Evolutionary conservation across 2,888 invertebrate genomes (phyloP).

Genomic region (Tenthredo livida): DNA sequence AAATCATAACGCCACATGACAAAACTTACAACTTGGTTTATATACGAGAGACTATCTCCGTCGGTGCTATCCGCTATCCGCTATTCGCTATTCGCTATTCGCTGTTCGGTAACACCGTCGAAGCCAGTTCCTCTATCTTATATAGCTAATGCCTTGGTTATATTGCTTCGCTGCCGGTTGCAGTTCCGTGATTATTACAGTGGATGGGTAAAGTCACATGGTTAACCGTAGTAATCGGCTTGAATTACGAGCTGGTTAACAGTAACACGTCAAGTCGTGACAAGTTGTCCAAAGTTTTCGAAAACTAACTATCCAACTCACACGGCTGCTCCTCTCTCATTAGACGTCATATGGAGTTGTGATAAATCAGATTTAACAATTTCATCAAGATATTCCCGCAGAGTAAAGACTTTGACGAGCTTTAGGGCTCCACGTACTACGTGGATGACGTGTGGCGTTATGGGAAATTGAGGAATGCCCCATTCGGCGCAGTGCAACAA

Average conservation of each 20-base stretch:
- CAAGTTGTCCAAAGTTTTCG: background rate
- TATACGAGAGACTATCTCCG: conserved; percentile 12
- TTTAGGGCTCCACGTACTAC: background rate
- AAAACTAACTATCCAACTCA: background rate
- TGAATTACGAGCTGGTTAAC: background rate
- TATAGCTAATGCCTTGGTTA: background rate
- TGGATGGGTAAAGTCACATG: background rate
- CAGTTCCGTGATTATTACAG: conserved; percentile 24
- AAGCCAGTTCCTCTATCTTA: background rate
- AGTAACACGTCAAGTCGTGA: background rate
- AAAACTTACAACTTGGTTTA: conserved; percentile 47
- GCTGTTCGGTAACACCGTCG: background rate
- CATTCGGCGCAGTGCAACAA: background rate
- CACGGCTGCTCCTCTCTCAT: background rate
- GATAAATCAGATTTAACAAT: conserved; percentile 3
- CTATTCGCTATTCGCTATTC: background rate
- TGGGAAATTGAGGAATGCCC: background rate
- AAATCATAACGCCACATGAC: conserved; percentile 47
- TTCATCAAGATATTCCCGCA: background rate
- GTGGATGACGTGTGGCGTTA: background rate
- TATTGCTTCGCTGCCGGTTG: conserved; percentile 17
- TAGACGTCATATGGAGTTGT: conserved; percentile 1
- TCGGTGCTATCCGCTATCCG: background rate
- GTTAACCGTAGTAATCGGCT: background rate
- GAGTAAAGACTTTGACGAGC: background rate